Conservation (phyloP, 2,888 invertebrate genomes). For the Clostera curtula region DNA sequence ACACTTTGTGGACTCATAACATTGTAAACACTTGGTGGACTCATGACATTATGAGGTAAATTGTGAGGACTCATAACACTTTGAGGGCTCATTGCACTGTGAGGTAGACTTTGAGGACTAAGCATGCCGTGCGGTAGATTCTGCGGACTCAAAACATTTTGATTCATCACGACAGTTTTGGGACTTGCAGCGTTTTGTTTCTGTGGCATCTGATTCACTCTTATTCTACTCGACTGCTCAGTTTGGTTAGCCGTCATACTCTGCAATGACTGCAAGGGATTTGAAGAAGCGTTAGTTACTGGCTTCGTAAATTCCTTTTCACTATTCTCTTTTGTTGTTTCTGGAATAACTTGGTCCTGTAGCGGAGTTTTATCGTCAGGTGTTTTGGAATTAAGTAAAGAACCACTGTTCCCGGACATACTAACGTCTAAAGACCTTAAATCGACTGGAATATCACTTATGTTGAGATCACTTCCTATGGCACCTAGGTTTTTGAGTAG, state of each 20-base stretch:
- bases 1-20: slow-evolving; percentile 68
- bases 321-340: slow-evolving; percentile 43
- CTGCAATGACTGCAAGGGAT: slow-evolving; percentile 61
- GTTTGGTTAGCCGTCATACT: slow-evolving; percentile 60
- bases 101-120: slow-evolving; percentile 63
- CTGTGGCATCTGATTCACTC: slow-evolving; percentile 50
- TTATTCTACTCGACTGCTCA: slow-evolving; percentile 53
- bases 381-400: slow-evolving; percentile 54
- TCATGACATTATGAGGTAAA: slow-evolving; percentile 56
- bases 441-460: slow-evolving; percentile 74
- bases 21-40: slow-evolving; percentile 59
- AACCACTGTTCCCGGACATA: slow-evolving; percentile 69
- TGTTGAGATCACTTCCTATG: slow-evolving; percentile 75
- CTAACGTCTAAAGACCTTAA: slow-evolving; percentile 73
- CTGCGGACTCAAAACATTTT: slow-evolving; percentile 58
- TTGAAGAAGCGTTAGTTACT: slow-evolving; percentile 30
- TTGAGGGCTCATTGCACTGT: slow-evolving; percentile 65
- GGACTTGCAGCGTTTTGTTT: slow-evolving; percentile 52
- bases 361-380: slow-evolving; percentile 57
- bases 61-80: slow-evolving; percentile 61
- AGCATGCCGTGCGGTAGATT: slow-evolving; percentile 59
- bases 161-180: slow-evolving; percentile 58
- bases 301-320: slow-evolving; percentile 49
- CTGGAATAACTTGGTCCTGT: slow-evolving; percentile 62
- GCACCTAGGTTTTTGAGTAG: slow-evolving; percentile 72